These are phyloP conservation scores for Adelosebastes latens DNA, from an alignment of 2,797 vertebrate genomes.

Conservation along the genomic window DNA sequence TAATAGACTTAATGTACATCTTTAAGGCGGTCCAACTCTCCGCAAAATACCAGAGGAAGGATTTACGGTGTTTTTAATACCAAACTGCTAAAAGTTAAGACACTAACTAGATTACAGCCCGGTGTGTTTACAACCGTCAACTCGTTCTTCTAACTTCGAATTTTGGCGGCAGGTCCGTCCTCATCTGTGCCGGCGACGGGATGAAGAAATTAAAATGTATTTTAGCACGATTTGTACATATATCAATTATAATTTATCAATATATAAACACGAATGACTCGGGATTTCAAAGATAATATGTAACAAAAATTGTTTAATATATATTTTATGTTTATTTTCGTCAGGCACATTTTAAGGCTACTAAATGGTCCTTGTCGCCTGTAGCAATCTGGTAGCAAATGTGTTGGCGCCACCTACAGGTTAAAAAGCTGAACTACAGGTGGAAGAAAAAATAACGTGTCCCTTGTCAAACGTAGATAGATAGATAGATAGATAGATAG, in stretches of 20 bases:
- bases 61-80: no score
- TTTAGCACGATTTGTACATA: no score
- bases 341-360: slow-evolving; percentile 48
- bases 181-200: slow-evolving; percentile 23
- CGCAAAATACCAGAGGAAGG: neutral
- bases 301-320: fast-evolving
- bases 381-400: no score
- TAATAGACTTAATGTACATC: slow-evolving; percentile 94
- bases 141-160: slow-evolving; percentile 53
- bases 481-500: neutral
- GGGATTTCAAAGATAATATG: fast-evolving
- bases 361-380: neutral
- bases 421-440: neutral
- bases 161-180: slow-evolving; percentile 80
- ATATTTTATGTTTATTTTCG: neutral
- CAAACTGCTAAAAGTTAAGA: neutral
- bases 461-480: neutral
- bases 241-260: fast-evolving
- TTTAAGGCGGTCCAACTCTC: slow-evolving; percentile 38
- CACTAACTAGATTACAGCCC: neutral
- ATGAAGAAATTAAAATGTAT: neutral
- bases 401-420: slow-evolving; percentile 20
- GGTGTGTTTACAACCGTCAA: slow-evolving; percentile 50
- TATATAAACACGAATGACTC: fast-evolving
- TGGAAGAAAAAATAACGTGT: no score